Conservation (phyloP, 2,888 invertebrate genomes). For the Hoplodrina blanda region DNA sequence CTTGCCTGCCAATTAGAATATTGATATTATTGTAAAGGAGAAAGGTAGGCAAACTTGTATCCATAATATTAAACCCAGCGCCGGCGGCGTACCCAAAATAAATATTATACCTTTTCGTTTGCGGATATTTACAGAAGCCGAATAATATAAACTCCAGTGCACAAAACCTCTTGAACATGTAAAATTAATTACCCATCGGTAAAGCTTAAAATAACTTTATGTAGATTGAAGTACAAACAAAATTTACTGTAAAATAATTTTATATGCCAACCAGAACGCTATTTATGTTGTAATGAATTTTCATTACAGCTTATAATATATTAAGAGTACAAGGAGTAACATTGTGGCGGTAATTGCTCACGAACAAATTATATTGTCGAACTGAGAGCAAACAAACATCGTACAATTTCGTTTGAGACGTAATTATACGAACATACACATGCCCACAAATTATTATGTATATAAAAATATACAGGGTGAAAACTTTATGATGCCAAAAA, state of each 20-base stretch:
- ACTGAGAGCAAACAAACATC: conserved; percentile 40
- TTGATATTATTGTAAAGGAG: background rate
- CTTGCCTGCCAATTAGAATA: background rate
- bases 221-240: conserved; percentile 42
- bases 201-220: conserved; percentile 47
- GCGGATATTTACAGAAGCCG: conserved; percentile 31
- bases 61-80: background rate
- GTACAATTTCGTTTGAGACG: conserved; percentile 35
- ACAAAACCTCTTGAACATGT: conserved; percentile 36
- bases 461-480: background rate
- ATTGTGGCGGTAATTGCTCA: conserved; percentile 53
- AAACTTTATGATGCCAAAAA: background rate
- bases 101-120: conserved; percentile 14
- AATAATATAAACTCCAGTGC: conserved; percentile 29
- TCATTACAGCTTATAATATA: conserved; percentile 45
- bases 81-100: conserved; percentile 6
- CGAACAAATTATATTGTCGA: conserved; percentile 52
- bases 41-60: background rate
- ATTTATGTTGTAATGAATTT: conserved; percentile 58
- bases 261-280: conserved; percentile 47
- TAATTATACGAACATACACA: conserved; percentile 24
- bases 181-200: conserved; percentile 37
- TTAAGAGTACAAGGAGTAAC: conserved; percentile 52
- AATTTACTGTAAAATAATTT: conserved; percentile 46
- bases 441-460: background rate